Percentiles rank a stretch among this genome's conserved stretches.
Conservation (phyloP, 2,113 vertebrate genomes). For the Crotalus viridis region DNA sequence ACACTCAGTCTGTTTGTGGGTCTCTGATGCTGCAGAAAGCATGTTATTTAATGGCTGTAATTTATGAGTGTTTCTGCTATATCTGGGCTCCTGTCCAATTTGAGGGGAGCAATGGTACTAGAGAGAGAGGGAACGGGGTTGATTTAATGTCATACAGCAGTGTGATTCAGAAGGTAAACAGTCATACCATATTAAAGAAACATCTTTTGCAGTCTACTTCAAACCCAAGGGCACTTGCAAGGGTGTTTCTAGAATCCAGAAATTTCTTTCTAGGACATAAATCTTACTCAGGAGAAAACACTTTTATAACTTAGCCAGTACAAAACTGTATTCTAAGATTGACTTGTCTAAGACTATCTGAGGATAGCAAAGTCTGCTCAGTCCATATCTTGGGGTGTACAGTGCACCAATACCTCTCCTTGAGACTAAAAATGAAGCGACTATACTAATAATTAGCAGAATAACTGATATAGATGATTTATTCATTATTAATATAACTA, state of each 20-base stretch:
- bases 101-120: constrained; percentile 6
- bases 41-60: constrained; percentile 59
- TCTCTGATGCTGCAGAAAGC: background rate
- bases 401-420: background rate
- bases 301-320: background rate
- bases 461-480: background rate
- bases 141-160: constrained; percentile 58
- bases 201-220: constrained; percentile 36
- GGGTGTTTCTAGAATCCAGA: background rate
- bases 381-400: background rate
- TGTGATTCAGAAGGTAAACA: constrained; percentile 59
- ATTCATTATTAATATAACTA: background rate
- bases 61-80: constrained; percentile 65
- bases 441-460: background rate
- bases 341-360: background rate
- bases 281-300: background rate
- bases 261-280: background rate
- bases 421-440: background rate
- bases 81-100: constrained; percentile 52
- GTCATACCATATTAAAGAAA: constrained; percentile 59
- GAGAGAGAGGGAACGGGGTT: constrained; percentile 26
- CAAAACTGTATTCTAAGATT: background rate
- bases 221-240: background rate
- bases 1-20: background rate
- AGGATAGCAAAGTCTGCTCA: background rate